These are phyloP conservation scores for Pardalotus punctatus DNA, from an alignment of 2,113 vertebrate species.

Conservation along the genomic window DNA sequence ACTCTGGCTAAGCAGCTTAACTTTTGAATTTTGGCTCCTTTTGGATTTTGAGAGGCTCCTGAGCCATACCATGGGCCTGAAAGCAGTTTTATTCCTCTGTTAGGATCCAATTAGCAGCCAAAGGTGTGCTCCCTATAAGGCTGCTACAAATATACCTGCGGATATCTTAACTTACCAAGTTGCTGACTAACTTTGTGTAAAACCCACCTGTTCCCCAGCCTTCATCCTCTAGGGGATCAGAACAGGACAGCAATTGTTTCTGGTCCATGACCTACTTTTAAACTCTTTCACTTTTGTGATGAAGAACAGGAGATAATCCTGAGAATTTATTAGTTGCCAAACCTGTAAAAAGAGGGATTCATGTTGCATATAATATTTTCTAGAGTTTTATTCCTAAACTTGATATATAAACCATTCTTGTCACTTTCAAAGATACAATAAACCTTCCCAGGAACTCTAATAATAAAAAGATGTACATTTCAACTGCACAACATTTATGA, in stretches of 20 bases:
- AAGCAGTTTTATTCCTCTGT: neutral
- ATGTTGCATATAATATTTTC: neutral
- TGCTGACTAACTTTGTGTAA: neutral
- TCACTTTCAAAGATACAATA: neutral
- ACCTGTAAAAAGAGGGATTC: neutral
- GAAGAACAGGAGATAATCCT: neutral
- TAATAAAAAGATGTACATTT: neutral
- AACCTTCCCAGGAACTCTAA: neutral
- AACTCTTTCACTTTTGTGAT: neutral
- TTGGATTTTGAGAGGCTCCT: neutral
- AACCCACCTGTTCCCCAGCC: neutral
- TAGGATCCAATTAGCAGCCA: neutral
- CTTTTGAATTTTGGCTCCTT: neutral
- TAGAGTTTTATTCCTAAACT: neutral
- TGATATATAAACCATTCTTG: neutral
- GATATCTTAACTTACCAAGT: neutral
- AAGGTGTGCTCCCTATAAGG: neutral
- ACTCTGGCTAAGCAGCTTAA: neutral
- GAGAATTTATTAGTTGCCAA: neutral
- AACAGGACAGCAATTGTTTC: neutral
- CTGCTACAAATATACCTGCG: neutral
- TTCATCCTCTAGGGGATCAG: neutral
- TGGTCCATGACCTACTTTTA: neutral
- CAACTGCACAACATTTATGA: no score
- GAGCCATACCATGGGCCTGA: neutral